Evolutionary conservation across 2,888 invertebrate species (phyloP), one percentile per base, ranked within the genome.

Genomic region (Plusia festucae): DNA sequence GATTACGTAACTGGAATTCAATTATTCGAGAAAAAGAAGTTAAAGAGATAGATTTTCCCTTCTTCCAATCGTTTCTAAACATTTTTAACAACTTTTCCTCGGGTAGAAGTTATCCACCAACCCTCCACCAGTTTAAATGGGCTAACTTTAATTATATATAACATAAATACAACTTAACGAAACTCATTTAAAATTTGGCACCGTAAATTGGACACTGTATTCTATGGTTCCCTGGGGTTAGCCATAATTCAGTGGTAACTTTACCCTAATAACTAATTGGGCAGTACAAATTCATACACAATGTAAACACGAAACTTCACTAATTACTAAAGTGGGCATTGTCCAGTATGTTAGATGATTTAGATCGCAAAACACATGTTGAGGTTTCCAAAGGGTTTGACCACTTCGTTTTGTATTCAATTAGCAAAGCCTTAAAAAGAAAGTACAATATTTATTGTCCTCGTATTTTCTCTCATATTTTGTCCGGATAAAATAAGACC

Each of bases 321-420:
- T 79, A 78, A 77, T 76, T 61, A 68, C 65, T 58, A 60, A 68
- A 77, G 62, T 60, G 66, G 66, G 46, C 53, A 63, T 61, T 61
- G 65, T 53, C 66, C 55, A 55, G 63, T 68, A 75, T 61, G 34
- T 54, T 53, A 22, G 56, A 69, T 68, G 57, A 75, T 68, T 77
- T 73, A 59, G 52, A 54, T 30, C 32, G 15, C 27, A 59, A n/a
- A 65, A 55, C 76, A 75, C 68, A 34, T 70, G 76, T 64, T 70
- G 65, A 27, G 76, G 79, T 61, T 27, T 44, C 30, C 9, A 11
- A 59, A 74, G 53, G 75, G 63, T 63, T 59, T 58, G 16, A 32
- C 30, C 57, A 68, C 57, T 56, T 46, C 20, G 51, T 58, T n/a
- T n/a, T 63, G 27, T 44, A 52, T 65, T 52, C 59, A 65, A 59